phyloP scores from a whole-genome alignment of 1,140 invertebrate genomes.

The Drosophila ananassae region DNA sequence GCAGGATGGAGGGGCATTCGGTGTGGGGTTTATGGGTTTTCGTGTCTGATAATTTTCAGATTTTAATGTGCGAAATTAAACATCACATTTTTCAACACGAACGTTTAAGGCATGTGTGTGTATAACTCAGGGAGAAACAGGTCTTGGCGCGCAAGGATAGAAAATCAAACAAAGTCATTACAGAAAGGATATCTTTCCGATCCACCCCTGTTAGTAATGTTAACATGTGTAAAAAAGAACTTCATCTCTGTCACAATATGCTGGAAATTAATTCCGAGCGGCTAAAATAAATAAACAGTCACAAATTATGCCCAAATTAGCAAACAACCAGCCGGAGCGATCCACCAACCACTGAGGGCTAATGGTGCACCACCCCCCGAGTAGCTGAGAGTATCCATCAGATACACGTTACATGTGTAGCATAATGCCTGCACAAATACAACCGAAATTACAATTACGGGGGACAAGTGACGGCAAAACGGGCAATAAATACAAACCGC shows the following conservation, averaged over 20 bases:
- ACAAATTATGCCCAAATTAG: slow-evolving; percentile 84
- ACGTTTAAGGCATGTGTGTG: slow-evolving; percentile 49
- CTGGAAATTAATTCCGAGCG: slow-evolving; percentile 71
- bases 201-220: slow-evolving; percentile 40
- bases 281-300: slow-evolving; percentile 78
- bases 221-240: slow-evolving; percentile 73
- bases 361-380: slow-evolving; percentile 40
- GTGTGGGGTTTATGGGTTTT: slow-evolving; percentile 81
- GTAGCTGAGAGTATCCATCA: slow-evolving; percentile 62
- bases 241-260: slow-evolving; percentile 58
- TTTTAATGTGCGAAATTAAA: slow-evolving; percentile 84
- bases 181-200: not conserved
- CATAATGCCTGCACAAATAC: slow-evolving; percentile 57
- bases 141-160: not conserved
- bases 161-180: not conserved
- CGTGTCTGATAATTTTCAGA: slow-evolving; percentile 84
- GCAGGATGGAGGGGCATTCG: slow-evolving; percentile 49
- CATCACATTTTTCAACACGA: slow-evolving; percentile 84
- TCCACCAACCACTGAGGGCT: slow-evolving; percentile 11
- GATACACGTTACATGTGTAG: slow-evolving; percentile 80
- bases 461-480: slow-evolving; percentile 53
- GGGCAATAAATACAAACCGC: slow-evolving; percentile 83
- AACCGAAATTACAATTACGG: slow-evolving; percentile 67
- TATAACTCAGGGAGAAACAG: slow-evolving; percentile 52
- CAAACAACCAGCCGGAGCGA: slow-evolving; percentile 50